Evolutionary conservation across 1,140 invertebrate species (phyloP).

Genomic region (Radopholus similis): DNA sequence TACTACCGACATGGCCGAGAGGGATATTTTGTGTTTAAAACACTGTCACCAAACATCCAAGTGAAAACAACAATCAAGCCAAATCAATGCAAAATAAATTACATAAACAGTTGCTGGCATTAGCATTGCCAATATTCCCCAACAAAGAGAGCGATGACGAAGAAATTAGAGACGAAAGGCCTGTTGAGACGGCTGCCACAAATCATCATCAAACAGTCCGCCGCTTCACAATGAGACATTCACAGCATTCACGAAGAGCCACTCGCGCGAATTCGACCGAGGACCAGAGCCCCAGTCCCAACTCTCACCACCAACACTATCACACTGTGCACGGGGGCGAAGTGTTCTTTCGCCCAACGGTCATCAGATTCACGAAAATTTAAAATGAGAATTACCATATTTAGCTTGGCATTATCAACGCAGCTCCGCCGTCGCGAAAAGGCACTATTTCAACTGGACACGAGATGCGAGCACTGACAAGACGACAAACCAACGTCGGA

Average conservation of each 20-base stretch:
- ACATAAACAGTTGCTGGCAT: slow-evolving; percentile 20
- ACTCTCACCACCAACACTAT: not conserved
- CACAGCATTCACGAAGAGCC: not conserved
- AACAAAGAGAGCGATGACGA: not conserved
- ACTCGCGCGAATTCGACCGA: not conserved
- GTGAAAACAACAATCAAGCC: slow-evolving; percentile 4
- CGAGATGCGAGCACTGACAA: too few relatives aligned
- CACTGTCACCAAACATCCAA: slow-evolving; percentile 28
- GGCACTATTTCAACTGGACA: too few relatives aligned
- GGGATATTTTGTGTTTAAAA: slow-evolving; percentile 32
- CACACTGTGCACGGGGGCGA: not conserved
- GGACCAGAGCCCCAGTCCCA: not conserved
- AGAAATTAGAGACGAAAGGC: not conserved
- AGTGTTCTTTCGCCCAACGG: not conserved
- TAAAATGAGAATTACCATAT: too few relatives aligned
- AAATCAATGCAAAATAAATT: slow-evolving; percentile 13
- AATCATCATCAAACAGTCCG: not conserved
- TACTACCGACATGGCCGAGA: slow-evolving; percentile 20
- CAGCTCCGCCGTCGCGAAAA: too few relatives aligned
- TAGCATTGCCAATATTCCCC: slow-evolving; percentile 31
- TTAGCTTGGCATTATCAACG: too few relatives aligned
- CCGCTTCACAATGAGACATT: not conserved
- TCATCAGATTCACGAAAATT: too few relatives aligned
- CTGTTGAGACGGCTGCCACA: not conserved
- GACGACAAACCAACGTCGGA: too few relatives aligned